Evolutionary conservation across 1,140 invertebrate species (phyloP).

Genomic region (Charaxes varanes): DNA sequence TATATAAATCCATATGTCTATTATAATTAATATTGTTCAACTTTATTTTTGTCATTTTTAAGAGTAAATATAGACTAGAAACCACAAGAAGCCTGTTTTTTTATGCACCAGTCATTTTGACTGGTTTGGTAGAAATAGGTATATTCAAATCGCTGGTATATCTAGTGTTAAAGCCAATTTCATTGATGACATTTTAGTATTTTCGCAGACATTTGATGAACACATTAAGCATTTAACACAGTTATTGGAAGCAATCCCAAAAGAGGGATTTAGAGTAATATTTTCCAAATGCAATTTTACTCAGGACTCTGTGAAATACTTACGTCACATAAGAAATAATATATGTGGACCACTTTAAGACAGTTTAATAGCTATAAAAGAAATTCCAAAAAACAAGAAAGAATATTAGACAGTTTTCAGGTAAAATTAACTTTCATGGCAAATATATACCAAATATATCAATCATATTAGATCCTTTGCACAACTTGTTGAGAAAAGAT

Average conservation of each 20-base stretch:
- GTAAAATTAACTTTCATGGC: slow-evolving; percentile 15
- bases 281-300: slow-evolving; percentile 9
- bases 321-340: slow-evolving; percentile 15
- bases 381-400: slow-evolving; percentile 14
- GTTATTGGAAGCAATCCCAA: too few species aligned
- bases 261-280: slow-evolving; percentile 7
- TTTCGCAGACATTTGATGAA: slow-evolving; percentile 6
- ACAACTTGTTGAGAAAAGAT: slow-evolving; percentile 13
- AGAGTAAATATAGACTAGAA: slow-evolving; percentile 7
- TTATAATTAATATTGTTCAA: slow-evolving; percentile 14
- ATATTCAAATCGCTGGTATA: too few species aligned
- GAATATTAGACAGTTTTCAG: slow-evolving; percentile 12
- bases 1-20: slow-evolving; percentile 12
- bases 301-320: slow-evolving; percentile 7
- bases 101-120: slow-evolving; percentile 8
- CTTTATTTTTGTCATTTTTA: slow-evolving; percentile 10
- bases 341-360: slow-evolving; percentile 9
- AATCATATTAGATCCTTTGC: too few species aligned
- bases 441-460: too few species aligned
- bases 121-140: too few species aligned
- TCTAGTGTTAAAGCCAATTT: slow-evolving; percentile 4
- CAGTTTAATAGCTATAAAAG: slow-evolving; percentile 13
- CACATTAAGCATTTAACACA: slow-evolving; percentile 7
- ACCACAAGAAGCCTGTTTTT: slow-evolving; percentile 5
- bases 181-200: slow-evolving; percentile 7